phyloP scores from a whole-genome alignment of 2,113 vertebrate genomes.

The Entomyzon cyanotis region DNA sequence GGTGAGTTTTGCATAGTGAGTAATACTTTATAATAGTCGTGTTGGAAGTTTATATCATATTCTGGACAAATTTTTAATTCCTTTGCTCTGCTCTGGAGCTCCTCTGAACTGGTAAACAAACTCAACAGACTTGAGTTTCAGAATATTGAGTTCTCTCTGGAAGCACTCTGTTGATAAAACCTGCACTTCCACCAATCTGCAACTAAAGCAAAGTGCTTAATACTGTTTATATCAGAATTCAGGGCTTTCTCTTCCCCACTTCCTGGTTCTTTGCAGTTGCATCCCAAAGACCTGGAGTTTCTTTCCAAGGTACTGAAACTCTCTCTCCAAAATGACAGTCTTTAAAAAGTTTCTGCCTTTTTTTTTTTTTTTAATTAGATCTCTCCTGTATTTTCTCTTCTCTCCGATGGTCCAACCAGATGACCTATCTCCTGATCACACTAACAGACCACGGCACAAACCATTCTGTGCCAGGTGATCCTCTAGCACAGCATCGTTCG shows the following conservation, averaged over 20 bases:
- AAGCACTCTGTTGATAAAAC: background rate
- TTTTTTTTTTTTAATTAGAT: background rate
- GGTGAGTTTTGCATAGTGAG: background rate
- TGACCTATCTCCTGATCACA: background rate
- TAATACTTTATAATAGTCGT: background rate
- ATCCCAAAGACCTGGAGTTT: background rate
- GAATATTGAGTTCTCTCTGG: background rate
- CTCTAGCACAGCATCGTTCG: background rate
- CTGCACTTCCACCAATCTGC: accelerated
- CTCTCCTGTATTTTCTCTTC: background rate
- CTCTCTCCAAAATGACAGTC: background rate
- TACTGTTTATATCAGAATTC: background rate
- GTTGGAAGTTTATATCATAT: background rate
- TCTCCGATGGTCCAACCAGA: background rate
- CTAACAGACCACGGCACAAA: background rate
- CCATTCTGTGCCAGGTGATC: accelerated
- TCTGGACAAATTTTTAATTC: background rate
- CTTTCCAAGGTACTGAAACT: background rate
- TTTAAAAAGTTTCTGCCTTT: background rate
- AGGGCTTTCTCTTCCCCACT: background rate
- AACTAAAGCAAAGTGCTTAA: background rate
- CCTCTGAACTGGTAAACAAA: background rate
- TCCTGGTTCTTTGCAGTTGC: background rate
- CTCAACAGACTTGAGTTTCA: background rate
- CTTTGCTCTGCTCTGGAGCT: background rate